These are phyloP conservation scores for Psammodynastes pulverulentus DNA, from an alignment of 2,113 vertebrate species.

Conservation along the genomic window DNA sequence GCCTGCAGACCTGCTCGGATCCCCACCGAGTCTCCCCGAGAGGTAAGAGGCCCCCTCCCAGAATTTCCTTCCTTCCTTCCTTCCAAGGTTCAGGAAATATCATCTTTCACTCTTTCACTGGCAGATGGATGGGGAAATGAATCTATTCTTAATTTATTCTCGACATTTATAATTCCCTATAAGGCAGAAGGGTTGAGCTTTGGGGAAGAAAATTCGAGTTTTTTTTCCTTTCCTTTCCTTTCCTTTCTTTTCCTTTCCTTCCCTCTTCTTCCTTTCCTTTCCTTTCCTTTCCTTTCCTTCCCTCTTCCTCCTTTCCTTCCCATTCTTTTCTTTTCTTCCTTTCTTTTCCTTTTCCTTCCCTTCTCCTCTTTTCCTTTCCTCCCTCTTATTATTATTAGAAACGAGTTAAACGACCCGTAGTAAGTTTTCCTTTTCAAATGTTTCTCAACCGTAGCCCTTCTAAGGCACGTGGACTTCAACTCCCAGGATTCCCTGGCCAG, in stretches of 20 bases:
- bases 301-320: too few relatives aligned
- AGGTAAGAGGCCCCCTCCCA: not conserved
- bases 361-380: too few relatives aligned
- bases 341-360: too few relatives aligned
- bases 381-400: not conserved
- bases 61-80: not conserved
- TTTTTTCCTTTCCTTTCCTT: too few relatives aligned
- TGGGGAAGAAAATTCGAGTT: too few relatives aligned
- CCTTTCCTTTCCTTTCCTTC: not conserved
- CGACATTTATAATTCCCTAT: not conserved
- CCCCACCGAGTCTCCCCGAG: not conserved
- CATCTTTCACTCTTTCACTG: not conserved
- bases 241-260: accelerated
- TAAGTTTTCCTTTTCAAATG: not conserved
- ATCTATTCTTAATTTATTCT: not conserved
- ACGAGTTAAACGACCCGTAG: not conserved
- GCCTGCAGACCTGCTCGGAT: not conserved
- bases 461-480: not conserved
- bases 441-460: not conserved
- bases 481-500: not conserved
- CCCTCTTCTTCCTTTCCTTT: too few relatives aligned
- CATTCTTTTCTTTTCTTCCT: too few relatives aligned
- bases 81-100: not conserved
- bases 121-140: not conserved
- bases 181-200: not conserved